Evolutionary conservation across 2,113 vertebrate genomes (phyloP).

Genomic region (Oenanthe melanoleuca): DNA sequence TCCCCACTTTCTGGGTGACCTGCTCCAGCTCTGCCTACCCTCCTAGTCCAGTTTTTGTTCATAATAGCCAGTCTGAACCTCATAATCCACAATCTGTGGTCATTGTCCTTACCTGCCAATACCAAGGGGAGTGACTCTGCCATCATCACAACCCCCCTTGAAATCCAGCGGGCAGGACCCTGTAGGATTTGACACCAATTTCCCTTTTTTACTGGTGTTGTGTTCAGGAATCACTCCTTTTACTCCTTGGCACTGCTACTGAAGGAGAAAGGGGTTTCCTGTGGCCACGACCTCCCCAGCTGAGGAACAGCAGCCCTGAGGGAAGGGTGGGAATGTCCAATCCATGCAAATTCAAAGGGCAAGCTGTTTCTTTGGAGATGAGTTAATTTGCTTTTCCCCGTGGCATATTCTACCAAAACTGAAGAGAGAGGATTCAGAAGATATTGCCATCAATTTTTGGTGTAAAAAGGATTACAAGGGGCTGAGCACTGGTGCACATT

Average conservation of each 20-base stretch:
- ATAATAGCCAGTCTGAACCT: neutral
- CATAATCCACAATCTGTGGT: neutral
- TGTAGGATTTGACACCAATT: neutral
- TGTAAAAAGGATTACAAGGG: neutral
- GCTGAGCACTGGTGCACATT: neutral
- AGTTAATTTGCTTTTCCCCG: neutral
- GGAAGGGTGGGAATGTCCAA: neutral
- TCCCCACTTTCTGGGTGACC: neutral
- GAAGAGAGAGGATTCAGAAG: neutral
- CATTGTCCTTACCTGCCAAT: neutral
- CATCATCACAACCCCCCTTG: neutral
- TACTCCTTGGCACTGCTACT: neutral
- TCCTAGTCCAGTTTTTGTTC: neutral
- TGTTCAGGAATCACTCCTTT: neutral
- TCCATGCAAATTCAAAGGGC: neutral
- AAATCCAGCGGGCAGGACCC: neutral
- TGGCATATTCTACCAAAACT: neutral
- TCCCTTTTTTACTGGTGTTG: neutral
- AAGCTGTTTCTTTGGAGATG: neutral
- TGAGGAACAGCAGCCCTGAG: neutral
- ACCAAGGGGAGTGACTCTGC: neutral
- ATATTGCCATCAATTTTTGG: neutral
- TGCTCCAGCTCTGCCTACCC: neutral
- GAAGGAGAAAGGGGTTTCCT: neutral
- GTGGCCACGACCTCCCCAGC: neutral